Conservation (phyloP, 2,797 vertebrate genomes). For the Cottoperca gobio region DNA sequence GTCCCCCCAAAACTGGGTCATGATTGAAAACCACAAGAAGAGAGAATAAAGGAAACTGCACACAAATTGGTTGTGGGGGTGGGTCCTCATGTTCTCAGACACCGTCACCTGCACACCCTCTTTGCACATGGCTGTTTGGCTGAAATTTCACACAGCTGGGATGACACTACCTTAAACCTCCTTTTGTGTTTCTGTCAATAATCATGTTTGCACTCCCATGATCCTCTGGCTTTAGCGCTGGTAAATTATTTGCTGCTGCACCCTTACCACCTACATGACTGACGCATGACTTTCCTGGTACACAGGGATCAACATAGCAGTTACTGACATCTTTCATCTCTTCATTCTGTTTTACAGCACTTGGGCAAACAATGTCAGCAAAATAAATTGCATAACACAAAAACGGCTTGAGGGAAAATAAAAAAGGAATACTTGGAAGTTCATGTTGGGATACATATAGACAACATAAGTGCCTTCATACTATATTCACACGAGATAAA, state of each 20-base stretch:
- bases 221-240: slow-evolving; percentile 80
- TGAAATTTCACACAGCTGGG: slow-evolving; percentile 81
- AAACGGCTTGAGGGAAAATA: neutral
- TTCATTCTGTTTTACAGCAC: slow-evolving; percentile 63
- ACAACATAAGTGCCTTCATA: neutral
- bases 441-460: slow-evolving; percentile 19
- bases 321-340: slow-evolving; percentile 79
- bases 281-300: slow-evolving; percentile 75
- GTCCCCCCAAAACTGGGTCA: slow-evolving; percentile 75
- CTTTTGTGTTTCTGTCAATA: slow-evolving; percentile 89
- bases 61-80: slow-evolving; percentile 52
- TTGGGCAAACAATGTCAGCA: slow-evolving; percentile 75
- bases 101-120: slow-evolving; percentile 64
- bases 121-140: slow-evolving; percentile 77
- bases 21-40: slow-evolving; percentile 64
- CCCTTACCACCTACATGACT: slow-evolving; percentile 83
- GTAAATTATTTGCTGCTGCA: slow-evolving; percentile 83
- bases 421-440: slow-evolving; percentile 8
- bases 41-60: slow-evolving; percentile 57
- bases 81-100: slow-evolving; percentile 27
- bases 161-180: slow-evolving; percentile 85
- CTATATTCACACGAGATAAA: neutral
- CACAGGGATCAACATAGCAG: slow-evolving; percentile 82
- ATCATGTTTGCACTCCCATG: slow-evolving; percentile 88
- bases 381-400: slow-evolving; percentile 40